Base-by-base conservation (phyloP, 1,140 invertebrate genomes). In the Plutomurus gul region DNA sequence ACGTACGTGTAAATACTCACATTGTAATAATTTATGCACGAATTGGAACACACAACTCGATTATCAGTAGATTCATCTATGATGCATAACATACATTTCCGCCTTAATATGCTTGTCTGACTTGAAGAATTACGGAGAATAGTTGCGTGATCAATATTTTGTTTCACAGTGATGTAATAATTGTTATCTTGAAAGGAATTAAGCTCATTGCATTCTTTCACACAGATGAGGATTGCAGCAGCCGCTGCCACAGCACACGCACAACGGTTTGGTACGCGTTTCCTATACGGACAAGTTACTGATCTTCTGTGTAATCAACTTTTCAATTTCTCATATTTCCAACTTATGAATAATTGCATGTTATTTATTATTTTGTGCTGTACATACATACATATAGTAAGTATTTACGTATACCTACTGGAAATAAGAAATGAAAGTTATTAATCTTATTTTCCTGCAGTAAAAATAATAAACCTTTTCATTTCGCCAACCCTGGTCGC, bases 221-320 rank as follows among this genome's bases (percentile, higher is more conserved):
- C n/a, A 18, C 10, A 90, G 88, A 84, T 86, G 46, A 81, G 82
- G 65, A 90, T 92, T 84, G 91, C 91, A 20, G 87, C 87, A 49
- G 87, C 89, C 47, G 88, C 91, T 0, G 88, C 90, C 4, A 78
- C 85, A 1, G 90, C 89, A 18, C 86, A 92, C 7, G 84, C 88
- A 1, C 86, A 89, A 40, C 87, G 90, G 80, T 92, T 91, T 81
- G 91, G 91, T 70, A 92, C 92, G 0, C 85, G 87, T 46, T 93
- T 92, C 79, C 86, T 86, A 0, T 87, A 88, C 20, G 90, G 89
- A 85, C 88, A 88, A 75, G 87, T 89, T 73, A 88, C 87, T 47
- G 88, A 90, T 78, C 86, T 88, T 5, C 87, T 90, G 49, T 90
- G 90, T 91, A 86, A 89, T 16, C 10, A 43, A 13, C 16, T 30